Conservation (phyloP, 1,140 invertebrate species). For the Carposina sasakii region DNA sequence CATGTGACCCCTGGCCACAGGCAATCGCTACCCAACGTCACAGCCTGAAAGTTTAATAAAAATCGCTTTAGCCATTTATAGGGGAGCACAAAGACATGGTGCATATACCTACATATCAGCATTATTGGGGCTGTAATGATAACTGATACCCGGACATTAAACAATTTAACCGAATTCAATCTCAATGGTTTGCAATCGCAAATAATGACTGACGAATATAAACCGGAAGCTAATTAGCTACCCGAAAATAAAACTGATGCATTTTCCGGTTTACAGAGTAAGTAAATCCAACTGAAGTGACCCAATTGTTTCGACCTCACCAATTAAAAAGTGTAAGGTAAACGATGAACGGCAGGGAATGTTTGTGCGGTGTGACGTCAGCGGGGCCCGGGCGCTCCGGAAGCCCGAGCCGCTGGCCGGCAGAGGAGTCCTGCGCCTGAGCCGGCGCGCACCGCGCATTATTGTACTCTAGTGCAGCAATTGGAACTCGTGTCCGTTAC, state of each 20-base stretch:
- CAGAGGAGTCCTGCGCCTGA: conserved; percentile 51
- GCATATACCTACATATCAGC: no score
- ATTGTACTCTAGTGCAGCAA: conserved; percentile 58
- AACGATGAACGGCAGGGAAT: conserved; percentile 36
- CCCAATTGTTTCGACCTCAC: conserved; percentile 67
- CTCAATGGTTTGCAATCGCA: no score
- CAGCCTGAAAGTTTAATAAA: no score
- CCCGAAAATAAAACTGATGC: conserved; percentile 28
- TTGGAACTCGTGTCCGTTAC: conserved; percentile 63
- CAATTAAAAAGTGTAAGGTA: conserved; percentile 69
- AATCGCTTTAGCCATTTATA: no score
- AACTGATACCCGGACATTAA: no score
- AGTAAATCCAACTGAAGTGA: conserved; percentile 51
- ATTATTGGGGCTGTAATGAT: no score
- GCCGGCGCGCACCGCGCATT: conserved; percentile 33
- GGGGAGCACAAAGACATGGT: no score
- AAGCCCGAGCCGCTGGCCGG: conserved; percentile 47
- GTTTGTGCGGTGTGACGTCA: conserved; percentile 48
- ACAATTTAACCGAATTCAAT: no score
- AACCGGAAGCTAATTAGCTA: conserved; percentile 18
- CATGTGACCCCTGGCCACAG: no score
- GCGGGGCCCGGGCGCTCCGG: conserved; percentile 44
- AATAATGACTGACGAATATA: background rate
- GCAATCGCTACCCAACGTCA: no score
- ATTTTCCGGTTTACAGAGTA: conserved; percentile 35